Evolutionary conservation across 2,113 vertebrate species (phyloP), one percentile per base, ranked within the genome.

Genomic region (Phodopus roborovskii): DNA sequence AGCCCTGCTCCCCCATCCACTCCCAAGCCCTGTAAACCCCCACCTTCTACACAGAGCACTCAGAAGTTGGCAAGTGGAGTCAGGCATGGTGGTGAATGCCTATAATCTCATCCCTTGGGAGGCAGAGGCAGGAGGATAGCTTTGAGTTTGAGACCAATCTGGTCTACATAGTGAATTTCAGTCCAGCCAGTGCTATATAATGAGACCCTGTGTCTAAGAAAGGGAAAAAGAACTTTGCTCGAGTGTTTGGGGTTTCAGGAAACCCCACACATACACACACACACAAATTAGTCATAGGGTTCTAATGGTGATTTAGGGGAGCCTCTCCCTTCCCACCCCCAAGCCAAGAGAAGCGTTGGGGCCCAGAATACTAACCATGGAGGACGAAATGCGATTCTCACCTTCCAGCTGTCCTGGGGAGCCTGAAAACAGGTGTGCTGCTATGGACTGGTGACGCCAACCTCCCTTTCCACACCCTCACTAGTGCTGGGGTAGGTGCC

Each of bases 221-320:
- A 30, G n/a, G 70, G 16, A 30, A 17, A 84, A 97, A 79, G 33
- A 93, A 95, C 71, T 24, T 24, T 73, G 33, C 20, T n/a, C 71
- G 88, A n/a, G 70, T 39, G 82, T 74, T 79, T 96, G 82, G 42
- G 48, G 68, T 45, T 56, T 85, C 39, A 77, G 66, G 79, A 93
- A 84, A 81, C 73, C 45, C 3, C 45, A 45, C 45, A 45, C 45
- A 45, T 6, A 45, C 45, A 45, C 45, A 45, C 45, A 45, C 45
- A 45, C 8, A 94, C 42, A 16, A 24, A 64, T 8, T 17, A 53
- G 84, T 26, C 28, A 42, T 17, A 53, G 58, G 30, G 60, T 85
- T 45, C 45, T 53, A 33, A 7, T 10, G 10, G 45, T 77, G 24
- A 73, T 88, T 91, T 78, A 33, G 60, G 74, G 53, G 79, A 91